Base-by-base conservation (phyloP, 1,140 invertebrate species). In the Drosophila trapezifrons region DNA sequence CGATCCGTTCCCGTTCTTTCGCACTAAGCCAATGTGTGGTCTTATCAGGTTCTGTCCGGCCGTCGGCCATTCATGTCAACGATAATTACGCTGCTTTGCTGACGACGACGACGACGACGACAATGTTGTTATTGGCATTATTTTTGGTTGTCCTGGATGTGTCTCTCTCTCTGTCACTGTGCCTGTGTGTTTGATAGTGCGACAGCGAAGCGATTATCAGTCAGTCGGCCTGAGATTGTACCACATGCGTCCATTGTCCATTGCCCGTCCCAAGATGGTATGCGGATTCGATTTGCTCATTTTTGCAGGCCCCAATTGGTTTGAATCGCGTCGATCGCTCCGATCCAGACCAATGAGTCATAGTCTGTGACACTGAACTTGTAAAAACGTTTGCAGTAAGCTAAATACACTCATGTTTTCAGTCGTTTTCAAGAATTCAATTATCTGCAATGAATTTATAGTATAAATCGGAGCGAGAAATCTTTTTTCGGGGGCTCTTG, bases 91-190 rank as follows among this genome's bases (percentile, higher is more conserved):
- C 55, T 37, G 12, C 38, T 35, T 38, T 22, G 18, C 45, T 17
- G 20, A 15, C 20, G 15, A 29, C 6, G 46, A 10, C 18, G 37
- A 22, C n/a, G 27, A 27, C n/a, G 54, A 25, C 35, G 37, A 64
- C 35, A 58, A 58, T 62, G 38, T 60, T 60, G 55, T 64, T 64
- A 43, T 65, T 67, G 65, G 32, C 18, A 35, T 65, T 67, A 67
- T 65, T 65, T 69, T 65, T 29, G 45, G 65, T 42, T 17, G n/a
- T 51, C 63, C 60, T 32, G 22, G 42, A 27, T 49, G 43, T 29
- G 17, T 49, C 25, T n/a, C 29, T 22, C 22, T n/a, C n/a, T 29
- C 20, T 17, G 15, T 25, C 51, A 38, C 8, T 17, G 35, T 25
- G 18, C 4, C 15, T 22, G 35, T 9, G n/a, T 43, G 46, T 12